Conservation (phyloP, 2,113 vertebrate species). For the Lampris megalopsis region DNA sequence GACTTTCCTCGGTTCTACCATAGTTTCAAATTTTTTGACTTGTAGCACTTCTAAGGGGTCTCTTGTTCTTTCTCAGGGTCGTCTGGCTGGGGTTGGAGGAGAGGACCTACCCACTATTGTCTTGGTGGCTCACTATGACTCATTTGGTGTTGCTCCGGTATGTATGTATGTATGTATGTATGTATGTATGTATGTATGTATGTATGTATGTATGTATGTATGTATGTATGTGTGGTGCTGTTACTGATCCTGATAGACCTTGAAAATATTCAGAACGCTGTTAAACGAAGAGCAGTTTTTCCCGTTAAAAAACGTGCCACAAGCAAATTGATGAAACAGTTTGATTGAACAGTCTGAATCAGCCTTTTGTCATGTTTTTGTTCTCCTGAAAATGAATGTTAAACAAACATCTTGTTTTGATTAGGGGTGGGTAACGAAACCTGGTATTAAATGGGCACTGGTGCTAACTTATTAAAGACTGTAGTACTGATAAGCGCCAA, state of each 20-base stretch:
- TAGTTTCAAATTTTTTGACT: neutral
- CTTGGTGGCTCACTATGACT: constrained; percentile 96
- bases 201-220: too few relatives aligned
- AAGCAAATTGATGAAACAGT: neutral
- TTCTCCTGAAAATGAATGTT: too few relatives aligned
- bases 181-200: too few relatives aligned
- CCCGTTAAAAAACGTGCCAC: neutral
- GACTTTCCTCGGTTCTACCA: neutral
- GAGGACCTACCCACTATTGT: constrained; percentile 97
- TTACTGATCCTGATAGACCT: neutral
- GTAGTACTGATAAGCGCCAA: too few relatives aligned
- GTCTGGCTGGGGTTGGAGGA: constrained; percentile 93
- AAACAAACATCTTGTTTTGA: too few relatives aligned
- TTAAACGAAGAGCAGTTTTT: neutral
- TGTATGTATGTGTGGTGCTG: constrained; percentile 11
- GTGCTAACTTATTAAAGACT: too few relatives aligned
- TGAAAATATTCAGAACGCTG: neutral
- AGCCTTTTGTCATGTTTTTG: too few relatives aligned
- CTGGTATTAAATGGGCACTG: too few relatives aligned
- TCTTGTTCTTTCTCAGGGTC: constrained; percentile 82
- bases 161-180: constrained; percentile 21
- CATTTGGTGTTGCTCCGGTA: constrained; percentile 96
- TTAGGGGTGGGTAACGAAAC: too few relatives aligned
- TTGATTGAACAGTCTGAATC: too few relatives aligned
- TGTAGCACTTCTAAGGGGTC: neutral